These are phyloP conservation scores for Corythoichthys haematopterus DNA, from an alignment of 2,113 vertebrate species.

Conservation along the genomic window DNA sequence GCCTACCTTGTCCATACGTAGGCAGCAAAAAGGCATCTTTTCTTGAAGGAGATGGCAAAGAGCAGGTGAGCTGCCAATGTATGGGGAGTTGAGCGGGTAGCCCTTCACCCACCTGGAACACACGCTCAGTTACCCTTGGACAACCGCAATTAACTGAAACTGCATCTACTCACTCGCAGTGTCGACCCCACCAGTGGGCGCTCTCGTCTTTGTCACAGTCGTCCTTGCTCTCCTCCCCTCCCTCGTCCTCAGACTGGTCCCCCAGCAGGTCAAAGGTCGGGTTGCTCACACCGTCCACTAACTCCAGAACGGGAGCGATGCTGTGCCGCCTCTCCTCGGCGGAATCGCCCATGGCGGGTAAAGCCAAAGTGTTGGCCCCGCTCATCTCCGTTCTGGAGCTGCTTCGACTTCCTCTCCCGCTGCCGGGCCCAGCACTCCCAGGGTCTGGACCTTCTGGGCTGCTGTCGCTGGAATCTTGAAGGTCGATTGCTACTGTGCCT, in stretches of 20 bases:
- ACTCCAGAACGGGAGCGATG: slow-evolving; percentile 78
- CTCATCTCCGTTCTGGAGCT: slow-evolving; percentile 58
- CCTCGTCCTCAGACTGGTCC: slow-evolving; percentile 79
- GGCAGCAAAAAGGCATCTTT: slow-evolving; percentile 79
- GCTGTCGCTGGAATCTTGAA: slow-evolving; percentile 75
- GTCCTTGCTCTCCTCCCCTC: slow-evolving; percentile 72
- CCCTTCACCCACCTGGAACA: slow-evolving; percentile 77
- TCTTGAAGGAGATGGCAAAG: slow-evolving; percentile 79
- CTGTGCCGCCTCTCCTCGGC: slow-evolving; percentile 71
- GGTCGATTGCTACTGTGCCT: slow-evolving; percentile 78
- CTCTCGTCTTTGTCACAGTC: slow-evolving; percentile 66
- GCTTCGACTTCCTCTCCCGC: slow-evolving; percentile 53
- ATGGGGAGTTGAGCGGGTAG: slow-evolving; percentile 78
- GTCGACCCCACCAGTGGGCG: slow-evolving; percentile 70
- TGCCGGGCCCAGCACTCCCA: slow-evolving; percentile 31
- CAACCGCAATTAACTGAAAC: neutral
- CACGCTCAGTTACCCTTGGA: slow-evolving; percentile 17
- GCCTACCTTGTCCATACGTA: slow-evolving; percentile 76
- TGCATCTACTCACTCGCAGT: slow-evolving; percentile 64
- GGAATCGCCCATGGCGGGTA: slow-evolving; percentile 59
- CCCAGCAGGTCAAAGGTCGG: slow-evolving; percentile 77
- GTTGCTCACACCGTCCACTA: slow-evolving; percentile 70
- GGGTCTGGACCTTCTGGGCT: slow-evolving; percentile 67
- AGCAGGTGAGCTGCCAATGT: slow-evolving; percentile 80
- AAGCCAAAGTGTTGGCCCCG: slow-evolving; percentile 67